A percentile compares a stretch with the other conserved stretches of the same genome.
These are phyloP conservation scores for Geophilus truncorum DNA, from an alignment of 2,888 invertebrate species.

Conservation along the genomic window DNA sequence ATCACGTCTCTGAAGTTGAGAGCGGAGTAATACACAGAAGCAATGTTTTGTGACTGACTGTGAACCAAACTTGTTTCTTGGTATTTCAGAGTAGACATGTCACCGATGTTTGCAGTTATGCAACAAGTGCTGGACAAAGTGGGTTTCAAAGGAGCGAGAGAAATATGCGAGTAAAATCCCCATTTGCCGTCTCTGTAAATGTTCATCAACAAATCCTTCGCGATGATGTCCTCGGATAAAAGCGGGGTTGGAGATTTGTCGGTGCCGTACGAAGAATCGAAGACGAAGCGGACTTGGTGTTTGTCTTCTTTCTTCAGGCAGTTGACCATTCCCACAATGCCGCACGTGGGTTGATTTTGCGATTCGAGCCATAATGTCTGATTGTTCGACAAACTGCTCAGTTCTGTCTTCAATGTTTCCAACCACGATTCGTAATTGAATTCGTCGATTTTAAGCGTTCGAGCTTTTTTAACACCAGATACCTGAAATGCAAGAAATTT, in stretches of 20 bases:
- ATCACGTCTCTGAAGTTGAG: conserved; percentile 98
- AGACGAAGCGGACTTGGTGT: conserved; percentile 39
- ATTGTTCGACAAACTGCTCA: conserved; percentile 50
- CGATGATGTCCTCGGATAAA: conserved; percentile 55
- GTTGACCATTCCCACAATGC: conserved; percentile 78
- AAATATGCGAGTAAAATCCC: conserved; percentile 82
- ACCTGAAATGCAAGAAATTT: neutral
- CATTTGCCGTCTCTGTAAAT: conserved; percentile 73
- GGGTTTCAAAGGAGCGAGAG: conserved; percentile 50
- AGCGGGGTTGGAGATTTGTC: conserved; percentile 77
- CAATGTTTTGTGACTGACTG: conserved; percentile 51
- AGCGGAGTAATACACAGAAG: conserved; percentile 85
- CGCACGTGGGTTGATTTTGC: conserved; percentile 63
- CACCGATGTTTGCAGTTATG: conserved; percentile 53
- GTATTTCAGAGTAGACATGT: conserved; percentile 48
- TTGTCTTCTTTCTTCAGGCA: conserved; percentile 50
- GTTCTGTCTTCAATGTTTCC: conserved; percentile 65
- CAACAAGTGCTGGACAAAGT: conserved; percentile 49
- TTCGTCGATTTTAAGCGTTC: conserved; percentile 42
- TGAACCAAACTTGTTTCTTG: neutral
- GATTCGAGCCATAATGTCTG: conserved; percentile 58
- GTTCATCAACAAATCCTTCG: conserved; percentile 77
- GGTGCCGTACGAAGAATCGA: conserved; percentile 42
- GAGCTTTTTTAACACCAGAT: neutral
- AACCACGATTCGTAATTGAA: conserved; percentile 59